Percentiles rank a stretch among this genome's conserved stretches.
phyloP scores from a whole-genome alignment of 1,140 invertebrate species.

The Idris sp. region DNA sequence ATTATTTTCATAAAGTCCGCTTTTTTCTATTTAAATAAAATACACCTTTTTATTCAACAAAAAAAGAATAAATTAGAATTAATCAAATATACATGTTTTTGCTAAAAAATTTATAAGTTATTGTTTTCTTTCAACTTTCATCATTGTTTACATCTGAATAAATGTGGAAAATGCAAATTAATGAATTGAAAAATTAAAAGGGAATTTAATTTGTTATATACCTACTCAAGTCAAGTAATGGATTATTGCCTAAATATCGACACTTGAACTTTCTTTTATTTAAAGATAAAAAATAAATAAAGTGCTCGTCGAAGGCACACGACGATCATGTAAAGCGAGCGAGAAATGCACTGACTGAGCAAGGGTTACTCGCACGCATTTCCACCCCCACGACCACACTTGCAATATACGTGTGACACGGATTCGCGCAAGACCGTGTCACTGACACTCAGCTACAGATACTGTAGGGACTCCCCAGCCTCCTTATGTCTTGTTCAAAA shows the following conservation, averaged over 20 bases:
- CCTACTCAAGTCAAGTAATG: no score
- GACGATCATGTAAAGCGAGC: slow-evolving; percentile 36
- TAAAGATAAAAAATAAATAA: no score
- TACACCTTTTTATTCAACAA: no score
- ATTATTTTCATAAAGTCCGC: no score
- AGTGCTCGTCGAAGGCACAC: slow-evolving; percentile 16
- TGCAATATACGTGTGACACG: slow-evolving; percentile 50
- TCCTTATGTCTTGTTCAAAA: slow-evolving; percentile 18
- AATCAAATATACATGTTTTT: no score
- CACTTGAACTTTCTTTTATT: no score
- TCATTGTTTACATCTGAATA: slow-evolving; percentile 1
- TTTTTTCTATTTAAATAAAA: no score
- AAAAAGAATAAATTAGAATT: no score
- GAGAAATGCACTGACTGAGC: slow-evolving; percentile 53
- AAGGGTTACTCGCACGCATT: slow-evolving; percentile 60
- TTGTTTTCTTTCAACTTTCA: slow-evolving; percentile 1
- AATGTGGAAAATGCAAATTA: slow-evolving; percentile 7
- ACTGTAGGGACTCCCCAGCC: slow-evolving; percentile 29
- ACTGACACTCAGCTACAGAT: slow-evolving; percentile 37
- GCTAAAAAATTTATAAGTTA: no score
- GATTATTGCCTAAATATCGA: no score
- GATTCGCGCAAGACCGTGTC: slow-evolving; percentile 53
- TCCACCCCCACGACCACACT: slow-evolving; percentile 56
- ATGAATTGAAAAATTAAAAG: no score
- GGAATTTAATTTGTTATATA: no score